Evolutionary conservation across 2,888 invertebrate species (phyloP), one percentile per base, ranked within the genome.

Genomic region (Eupithecia insigniata): DNA sequence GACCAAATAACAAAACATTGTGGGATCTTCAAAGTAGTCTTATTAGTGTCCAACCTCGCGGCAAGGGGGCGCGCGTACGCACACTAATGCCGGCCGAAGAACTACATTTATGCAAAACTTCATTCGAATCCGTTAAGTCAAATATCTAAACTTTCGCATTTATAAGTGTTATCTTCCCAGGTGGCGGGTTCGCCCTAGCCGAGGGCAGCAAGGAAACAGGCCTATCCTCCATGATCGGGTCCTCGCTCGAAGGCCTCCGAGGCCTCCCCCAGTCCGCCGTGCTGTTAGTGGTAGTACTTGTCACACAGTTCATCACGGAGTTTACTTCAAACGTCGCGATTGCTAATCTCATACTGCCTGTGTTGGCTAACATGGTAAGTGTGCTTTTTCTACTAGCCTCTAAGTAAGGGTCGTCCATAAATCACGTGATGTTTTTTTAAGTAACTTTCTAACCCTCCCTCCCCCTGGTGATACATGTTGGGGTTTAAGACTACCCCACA

Each of bases 151-250:
- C 34, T 34, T 34, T 34, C 34, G 8, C 8, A 34, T 34, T 8
- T 36, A 2, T 12, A 7, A 2, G 2, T 36, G 12, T 46, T 8
- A 26, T 12, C 0, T 55, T 55, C 5, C 14, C 82, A 96, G 96
- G 98, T 64, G 98, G 98, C 39, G 98, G 98, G 0, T 98, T 98
- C 89, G 98, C 98, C 0, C 95, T 99, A 73, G 98, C 99, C 0
- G 97, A 97, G 76, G 98, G 97, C 75, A 97, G 97, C 81, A 96
- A 97, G 81, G 96, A 92, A 12, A 97, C 98, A 0, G 97, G 97
- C 0, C 95, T 98, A 85, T 98, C 98, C 0, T 84, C 91, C 10
- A 95, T 97, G 92, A 95, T 98, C 75, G 98, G 98, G 0, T 89
- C 95, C 0, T 95, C 96, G 7, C 92, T 98, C 43, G 93, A 94